Conservation (phyloP, 2,113 vertebrate species). For the Papio anubis region DNA sequence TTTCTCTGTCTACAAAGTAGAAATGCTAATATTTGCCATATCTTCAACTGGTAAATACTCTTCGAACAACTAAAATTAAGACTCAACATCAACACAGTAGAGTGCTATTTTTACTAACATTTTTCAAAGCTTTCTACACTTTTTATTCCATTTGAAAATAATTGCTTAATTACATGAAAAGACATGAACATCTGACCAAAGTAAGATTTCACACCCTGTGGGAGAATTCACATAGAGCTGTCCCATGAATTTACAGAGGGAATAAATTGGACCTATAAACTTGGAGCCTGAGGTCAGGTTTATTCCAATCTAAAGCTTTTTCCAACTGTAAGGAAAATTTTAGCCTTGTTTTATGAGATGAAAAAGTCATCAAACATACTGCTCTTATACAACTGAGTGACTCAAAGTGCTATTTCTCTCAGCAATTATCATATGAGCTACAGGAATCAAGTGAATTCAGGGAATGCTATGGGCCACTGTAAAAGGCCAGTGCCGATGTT, state of each 20-base stretch:
- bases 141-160: conserved; percentile 70
- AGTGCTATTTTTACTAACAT: conserved; percentile 42
- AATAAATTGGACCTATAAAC: conserved; percentile 59
- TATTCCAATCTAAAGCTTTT: conserved; percentile 51
- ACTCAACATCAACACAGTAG: neutral
- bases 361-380: conserved; percentile 65
- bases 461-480: neutral
- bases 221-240: conserved; percentile 23
- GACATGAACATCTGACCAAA: conserved; percentile 47
- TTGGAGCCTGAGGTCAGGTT: conserved; percentile 51
- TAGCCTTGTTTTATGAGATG: conserved; percentile 66
- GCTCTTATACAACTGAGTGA: conserved; percentile 61
- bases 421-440: conserved; percentile 59
- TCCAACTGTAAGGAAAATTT: conserved; percentile 51
- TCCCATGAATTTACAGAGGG: conserved; percentile 37
- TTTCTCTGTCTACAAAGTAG: conserved; percentile 26
- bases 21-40: conserved; percentile 50
- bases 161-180: conserved; percentile 74
- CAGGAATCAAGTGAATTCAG: conserved; percentile 43
- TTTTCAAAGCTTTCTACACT: conserved; percentile 66
- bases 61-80: conserved; percentile 27
- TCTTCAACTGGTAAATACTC: conserved; percentile 34
- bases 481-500: neutral
- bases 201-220: conserved; percentile 52
- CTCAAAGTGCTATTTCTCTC: conserved; percentile 61